phyloP scores from a whole-genome alignment of 2,113 vertebrate genomes.

The Oostethus manadensis region DNA sequence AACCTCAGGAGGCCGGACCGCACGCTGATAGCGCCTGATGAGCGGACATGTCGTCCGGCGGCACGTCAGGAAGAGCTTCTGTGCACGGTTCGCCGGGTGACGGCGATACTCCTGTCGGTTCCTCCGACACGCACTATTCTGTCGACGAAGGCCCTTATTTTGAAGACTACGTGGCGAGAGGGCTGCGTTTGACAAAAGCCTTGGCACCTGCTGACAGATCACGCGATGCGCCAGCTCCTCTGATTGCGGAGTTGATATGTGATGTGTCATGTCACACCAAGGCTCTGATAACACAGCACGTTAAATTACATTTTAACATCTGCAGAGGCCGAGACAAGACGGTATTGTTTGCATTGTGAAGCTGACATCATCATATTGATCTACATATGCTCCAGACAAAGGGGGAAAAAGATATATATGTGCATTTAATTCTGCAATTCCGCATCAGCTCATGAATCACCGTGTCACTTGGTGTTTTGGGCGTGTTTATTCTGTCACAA shows the following conservation, averaged over 20 bases:
- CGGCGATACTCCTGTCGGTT: slow-evolving; percentile 50
- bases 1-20: slow-evolving; percentile 17
- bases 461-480: too few relatives aligned
- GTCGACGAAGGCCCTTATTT: slow-evolving; percentile 50
- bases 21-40: slow-evolving; percentile 51
- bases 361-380: slow-evolving; percentile 42
- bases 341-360: slow-evolving; percentile 31
- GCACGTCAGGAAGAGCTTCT: slow-evolving; percentile 36
- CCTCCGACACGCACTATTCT: slow-evolving; percentile 50
- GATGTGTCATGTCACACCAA: slow-evolving; percentile 55
- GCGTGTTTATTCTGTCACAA: too few relatives aligned
- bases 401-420: not conserved
- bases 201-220: slow-evolving; percentile 65
- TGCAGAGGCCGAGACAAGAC: slow-evolving; percentile 24
- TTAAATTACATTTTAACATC: too few relatives aligned
- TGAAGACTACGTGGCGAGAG: slow-evolving; percentile 53
- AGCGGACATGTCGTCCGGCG: slow-evolving; percentile 42
- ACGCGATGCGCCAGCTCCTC: slow-evolving; percentile 53
- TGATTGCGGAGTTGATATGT: slow-evolving; percentile 60
- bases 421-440: not conserved
- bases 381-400: slow-evolving; percentile 16
- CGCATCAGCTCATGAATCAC: too few relatives aligned
- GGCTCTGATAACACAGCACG: slow-evolving; percentile 45
- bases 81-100: slow-evolving; percentile 42
- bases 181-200: slow-evolving; percentile 58